Base-by-base conservation (phyloP, 37 sponge, comb jelly and placozoan species). In the Agelas oroides region DNA sequence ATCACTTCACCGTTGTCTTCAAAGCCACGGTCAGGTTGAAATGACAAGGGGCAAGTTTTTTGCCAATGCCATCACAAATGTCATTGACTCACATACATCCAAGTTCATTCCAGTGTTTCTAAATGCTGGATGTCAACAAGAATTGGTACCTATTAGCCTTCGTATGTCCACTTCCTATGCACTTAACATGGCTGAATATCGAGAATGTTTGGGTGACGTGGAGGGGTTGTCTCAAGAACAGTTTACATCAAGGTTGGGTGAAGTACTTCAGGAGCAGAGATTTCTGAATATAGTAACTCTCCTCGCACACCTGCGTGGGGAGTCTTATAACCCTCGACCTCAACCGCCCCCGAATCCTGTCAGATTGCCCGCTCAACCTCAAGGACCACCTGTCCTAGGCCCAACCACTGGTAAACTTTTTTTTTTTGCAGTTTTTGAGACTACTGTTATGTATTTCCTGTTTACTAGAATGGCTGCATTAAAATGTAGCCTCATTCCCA, bases 101-200 rank as follows among this genome's bases (percentile, higher is more conserved):
- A 84, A 84, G 55, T 78, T 80, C 27, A 53, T 87, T 52, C 88
- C 88, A 1, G 88, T 87, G 17, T 81, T 80, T 80, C 35, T 87
- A 18, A 67, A 81, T 25, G 46, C 6, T 3, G 69, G 20, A 20
- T 34, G 59, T 3, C n/a, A 71, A 20, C 52, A 13, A 5, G 28
- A 59, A 2, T 82, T 73, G 83, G 24, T 84, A 6, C 84, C 84
- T 54, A 8, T 1, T 15, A 25, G 18, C 8, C 72, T 84, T 27
- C 58, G 18, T 14, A 36, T 24, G 30, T 6, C 68, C 0, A 18
- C 75, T 8, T 20, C 23, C 1, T 84, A 84, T 59, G 1, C 1
- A 21, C 55, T 84, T 0, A 24, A 84, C 74, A 6, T 84, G 11
- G 28, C 24, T 6, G 65, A 23, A 27, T 36, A 74, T 19, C 67